Conservation (phyloP, 1,140 invertebrate genomes). For the Diorhabda elongata region DNA sequence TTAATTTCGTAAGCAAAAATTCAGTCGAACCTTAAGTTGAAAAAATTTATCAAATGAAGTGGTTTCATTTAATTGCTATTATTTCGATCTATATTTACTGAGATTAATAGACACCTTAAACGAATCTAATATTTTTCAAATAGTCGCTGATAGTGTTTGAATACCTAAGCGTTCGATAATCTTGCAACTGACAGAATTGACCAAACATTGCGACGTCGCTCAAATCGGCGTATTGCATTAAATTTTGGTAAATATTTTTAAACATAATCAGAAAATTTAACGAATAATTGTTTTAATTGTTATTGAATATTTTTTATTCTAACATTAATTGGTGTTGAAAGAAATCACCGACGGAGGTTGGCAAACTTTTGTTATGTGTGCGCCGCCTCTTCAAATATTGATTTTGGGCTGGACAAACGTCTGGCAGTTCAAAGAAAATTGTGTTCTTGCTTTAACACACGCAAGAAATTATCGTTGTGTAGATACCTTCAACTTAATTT, state of each 20-base stretch:
- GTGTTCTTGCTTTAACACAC: slow-evolving; percentile 16
- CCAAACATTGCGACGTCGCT: slow-evolving; percentile 35
- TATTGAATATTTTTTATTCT: background rate
- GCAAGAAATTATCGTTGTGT: slow-evolving; percentile 17
- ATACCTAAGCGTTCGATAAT: slow-evolving; percentile 31
- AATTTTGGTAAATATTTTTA: slow-evolving; percentile 22
- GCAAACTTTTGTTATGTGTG: slow-evolving; percentile 19
- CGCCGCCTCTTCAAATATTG: slow-evolving; percentile 37
- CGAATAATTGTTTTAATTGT: background rate
- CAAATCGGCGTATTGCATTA: slow-evolving; percentile 33
- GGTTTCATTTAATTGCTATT: background rate
- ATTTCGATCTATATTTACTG: background rate
- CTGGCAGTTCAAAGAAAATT: slow-evolving; percentile 22
- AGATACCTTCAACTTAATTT: slow-evolving; percentile 10
- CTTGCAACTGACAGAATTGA: slow-evolving; percentile 28
- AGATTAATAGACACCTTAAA: background rate
- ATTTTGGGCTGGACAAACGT: slow-evolving; percentile 38
- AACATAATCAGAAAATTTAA: slow-evolving; percentile 13
- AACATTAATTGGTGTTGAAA: slow-evolving; percentile 5
- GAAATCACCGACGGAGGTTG: slow-evolving; percentile 12
- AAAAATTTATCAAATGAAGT: background rate
- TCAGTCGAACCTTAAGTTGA: background rate
- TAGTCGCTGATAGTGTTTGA: background rate
- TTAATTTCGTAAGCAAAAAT: background rate
- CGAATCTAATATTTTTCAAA: background rate